Evolutionary conservation across 2,888 invertebrate species (phyloP).

Genomic region (Geophilus truncorum): DNA sequence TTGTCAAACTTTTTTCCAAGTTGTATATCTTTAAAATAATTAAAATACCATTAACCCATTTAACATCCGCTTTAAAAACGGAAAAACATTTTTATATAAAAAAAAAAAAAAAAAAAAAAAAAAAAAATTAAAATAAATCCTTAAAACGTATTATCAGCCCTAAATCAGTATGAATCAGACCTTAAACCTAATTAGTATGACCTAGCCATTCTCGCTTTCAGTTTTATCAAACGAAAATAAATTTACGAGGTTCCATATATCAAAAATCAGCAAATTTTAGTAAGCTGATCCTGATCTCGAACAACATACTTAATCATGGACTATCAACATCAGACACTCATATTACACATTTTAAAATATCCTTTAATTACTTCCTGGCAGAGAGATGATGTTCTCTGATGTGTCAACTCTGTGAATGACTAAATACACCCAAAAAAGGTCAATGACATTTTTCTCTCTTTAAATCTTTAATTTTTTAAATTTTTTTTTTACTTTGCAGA

Average conservation of each 20-base stretch:
- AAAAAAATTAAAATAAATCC: no score
- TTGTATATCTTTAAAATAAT: neutral
- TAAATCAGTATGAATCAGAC: no score
- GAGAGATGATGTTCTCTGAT: neutral
- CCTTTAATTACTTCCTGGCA: neutral
- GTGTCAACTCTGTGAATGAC: neutral
- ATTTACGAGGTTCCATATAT: neutral
- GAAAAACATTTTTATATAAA: no score
- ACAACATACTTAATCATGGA: no score
- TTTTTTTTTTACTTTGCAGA: neutral
- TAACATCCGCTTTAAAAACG: neutral
- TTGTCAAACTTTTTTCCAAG: no score
- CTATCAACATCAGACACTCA: no score
- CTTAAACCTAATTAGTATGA: no score
- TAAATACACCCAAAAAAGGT: neutral
- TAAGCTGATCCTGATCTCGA: neutral
- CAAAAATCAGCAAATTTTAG: neutral
- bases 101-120: no score
- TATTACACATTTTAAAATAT: neutral
- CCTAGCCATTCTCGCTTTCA: neutral
- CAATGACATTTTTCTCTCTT: neutral
- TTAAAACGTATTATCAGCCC: neutral
- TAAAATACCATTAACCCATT: neutral
- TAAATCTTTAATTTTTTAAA: neutral
- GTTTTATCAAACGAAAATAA: neutral